Conservation (phyloP, 2,888 invertebrate genomes). For the Meliscaeva auricollis region DNA sequence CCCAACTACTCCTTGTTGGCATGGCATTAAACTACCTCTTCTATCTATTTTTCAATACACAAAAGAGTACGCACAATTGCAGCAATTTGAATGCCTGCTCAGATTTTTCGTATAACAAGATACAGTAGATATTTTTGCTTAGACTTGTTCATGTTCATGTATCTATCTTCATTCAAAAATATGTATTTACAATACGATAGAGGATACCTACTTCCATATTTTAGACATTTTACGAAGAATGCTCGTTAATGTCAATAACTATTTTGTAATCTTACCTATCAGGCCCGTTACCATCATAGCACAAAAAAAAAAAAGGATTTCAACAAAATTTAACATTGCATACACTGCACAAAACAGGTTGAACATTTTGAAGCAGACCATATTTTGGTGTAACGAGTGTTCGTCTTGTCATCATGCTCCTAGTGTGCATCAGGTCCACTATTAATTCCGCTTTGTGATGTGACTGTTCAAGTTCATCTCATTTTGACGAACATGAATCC, state of each 20-base stretch:
- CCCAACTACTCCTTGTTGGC: not conserved
- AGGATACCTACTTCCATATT: constrained; percentile 25
- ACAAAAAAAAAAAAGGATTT: constrained; percentile 18
- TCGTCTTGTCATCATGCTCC: no score
- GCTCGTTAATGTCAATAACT: constrained; percentile 60
- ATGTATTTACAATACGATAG: constrained; percentile 10
- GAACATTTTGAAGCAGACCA: no score
- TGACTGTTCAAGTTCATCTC: no score
- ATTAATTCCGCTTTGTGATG: no score
- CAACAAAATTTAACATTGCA: constrained; percentile 7
- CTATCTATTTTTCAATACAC: not conserved
- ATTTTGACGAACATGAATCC: no score
- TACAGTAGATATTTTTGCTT: not conserved
- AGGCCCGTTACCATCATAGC: not conserved
- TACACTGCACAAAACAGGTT: no score
- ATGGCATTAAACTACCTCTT: not conserved
- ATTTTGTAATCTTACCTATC: constrained; percentile 2
- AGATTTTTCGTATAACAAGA: not conserved
- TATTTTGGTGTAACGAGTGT: no score
- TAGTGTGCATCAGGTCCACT: no score
- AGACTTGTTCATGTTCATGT: not conserved
- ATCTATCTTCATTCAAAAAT: constrained; percentile 7
- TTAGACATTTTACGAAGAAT: constrained; percentile 41
- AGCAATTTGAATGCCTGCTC: constrained; percentile 19
- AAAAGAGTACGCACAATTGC: not conserved